A percentile compares a stretch with the other conserved stretches of the same genome.
Conservation (phyloP, 1,140 invertebrate species). For the Drosophila sucinea region DNA sequence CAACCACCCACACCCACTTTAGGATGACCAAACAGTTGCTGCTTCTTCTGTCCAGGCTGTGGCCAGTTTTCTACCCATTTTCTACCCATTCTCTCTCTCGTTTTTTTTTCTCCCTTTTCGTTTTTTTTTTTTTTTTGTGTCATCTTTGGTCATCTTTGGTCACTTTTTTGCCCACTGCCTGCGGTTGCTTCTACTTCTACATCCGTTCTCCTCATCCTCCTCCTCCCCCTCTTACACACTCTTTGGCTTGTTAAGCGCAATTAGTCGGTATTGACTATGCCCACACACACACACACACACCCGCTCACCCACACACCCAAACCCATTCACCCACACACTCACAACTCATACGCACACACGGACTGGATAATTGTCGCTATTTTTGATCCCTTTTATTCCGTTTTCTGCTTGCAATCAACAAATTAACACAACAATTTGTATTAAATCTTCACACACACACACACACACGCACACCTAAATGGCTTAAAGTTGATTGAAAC, state of each 20-base stretch:
- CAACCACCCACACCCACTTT: not conserved
- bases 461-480: not conserved
- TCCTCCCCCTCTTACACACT: slow-evolving; percentile 15
- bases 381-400: slow-evolving; percentile 11
- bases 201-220: slow-evolving; percentile 20
- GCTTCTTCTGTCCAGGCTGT: slow-evolving; percentile 13
- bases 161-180: slow-evolving; percentile 40
- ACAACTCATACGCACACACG: not conserved
- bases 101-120: slow-evolving; percentile 4
- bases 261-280: slow-evolving; percentile 67
- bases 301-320: not conserved
- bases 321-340: too few relatives aligned
- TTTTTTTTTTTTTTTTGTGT: not conserved
- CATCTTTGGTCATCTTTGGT: slow-evolving; percentile 12
- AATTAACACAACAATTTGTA: slow-evolving; percentile 48
- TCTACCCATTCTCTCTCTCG: slow-evolving; percentile 11
- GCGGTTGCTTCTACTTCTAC: slow-evolving; percentile 7
- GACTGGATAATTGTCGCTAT: slow-evolving; percentile 14
- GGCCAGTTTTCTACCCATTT: slow-evolving; percentile 28
- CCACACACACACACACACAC: slow-evolving; percentile 31
- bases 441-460: slow-evolving; percentile 17
- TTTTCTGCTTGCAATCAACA: slow-evolving; percentile 45
- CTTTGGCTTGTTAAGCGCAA: slow-evolving; percentile 68
- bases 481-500: slow-evolving; percentile 41
- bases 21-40: slow-evolving; percentile 6